phyloP scores from a whole-genome alignment of 2,888 invertebrate genomes.

The Lepidochrysops patricia region DNA sequence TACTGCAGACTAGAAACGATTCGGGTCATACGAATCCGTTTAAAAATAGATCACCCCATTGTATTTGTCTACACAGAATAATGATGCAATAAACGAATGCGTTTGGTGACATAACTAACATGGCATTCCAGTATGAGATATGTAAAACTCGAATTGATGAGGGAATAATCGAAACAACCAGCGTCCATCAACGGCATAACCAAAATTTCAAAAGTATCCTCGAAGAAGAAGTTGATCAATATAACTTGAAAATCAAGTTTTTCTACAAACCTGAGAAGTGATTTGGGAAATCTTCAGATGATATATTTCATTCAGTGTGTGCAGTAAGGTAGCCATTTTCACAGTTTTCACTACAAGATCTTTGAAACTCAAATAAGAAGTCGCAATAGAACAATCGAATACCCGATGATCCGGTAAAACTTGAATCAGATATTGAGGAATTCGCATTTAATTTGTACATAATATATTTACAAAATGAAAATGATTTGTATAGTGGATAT shows the following conservation, averaged over 20 bases:
- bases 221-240: too few species aligned
- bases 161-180: neutral
- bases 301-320: neutral
- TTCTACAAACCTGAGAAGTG: too few species aligned
- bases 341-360: neutral
- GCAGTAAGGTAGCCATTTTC: neutral
- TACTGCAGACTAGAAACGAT: neutral
- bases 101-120: neutral
- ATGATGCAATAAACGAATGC: neutral
- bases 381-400: conserved; percentile 3
- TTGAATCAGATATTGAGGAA: conserved; percentile 3
- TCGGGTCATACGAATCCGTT: conserved; percentile 2
- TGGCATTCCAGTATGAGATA: neutral
- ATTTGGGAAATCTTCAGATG: too few species aligned
- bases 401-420: neutral
- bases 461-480: neutral
- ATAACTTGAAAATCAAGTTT: too few species aligned
- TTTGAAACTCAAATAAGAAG: neutral
- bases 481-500: neutral
- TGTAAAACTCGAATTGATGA: neutral
- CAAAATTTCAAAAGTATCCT: too few species aligned
- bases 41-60: neutral
- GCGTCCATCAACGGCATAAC: too few species aligned
- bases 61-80: neutral
- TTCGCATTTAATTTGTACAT: conserved; percentile 6